Percentiles rank a stretch among this genome's conserved stretches.
Evolutionary conservation across 2,888 invertebrate genomes (phyloP).

Genomic region (Diarsia brunnea): DNA sequence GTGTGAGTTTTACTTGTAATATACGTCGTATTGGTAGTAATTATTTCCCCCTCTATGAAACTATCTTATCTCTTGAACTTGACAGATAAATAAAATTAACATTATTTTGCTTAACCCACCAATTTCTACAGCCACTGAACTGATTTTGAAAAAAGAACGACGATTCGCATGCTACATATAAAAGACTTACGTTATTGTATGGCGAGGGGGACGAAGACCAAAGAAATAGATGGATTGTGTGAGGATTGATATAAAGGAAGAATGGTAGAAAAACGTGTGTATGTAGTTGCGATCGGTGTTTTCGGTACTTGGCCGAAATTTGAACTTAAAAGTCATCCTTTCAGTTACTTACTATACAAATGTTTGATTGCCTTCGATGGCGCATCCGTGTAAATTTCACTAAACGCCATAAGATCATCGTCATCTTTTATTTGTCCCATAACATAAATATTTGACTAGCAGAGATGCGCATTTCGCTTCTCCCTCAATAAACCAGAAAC

Average conservation of each 20-base stretch:
- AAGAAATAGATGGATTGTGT: too few relatives aligned
- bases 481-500: not conserved
- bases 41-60: not conserved
- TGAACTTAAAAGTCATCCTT: not conserved
- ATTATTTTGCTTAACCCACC: not conserved
- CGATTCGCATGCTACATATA: too few relatives aligned
- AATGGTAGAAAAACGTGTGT: too few relatives aligned
- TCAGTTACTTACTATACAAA: not conserved
- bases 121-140: not conserved
- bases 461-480: too few relatives aligned
- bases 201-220: too few relatives aligned
- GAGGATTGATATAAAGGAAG: too few relatives aligned
- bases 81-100: not conserved
- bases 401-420: too few relatives aligned
- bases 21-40: not conserved
- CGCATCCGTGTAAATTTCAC: not conserved
- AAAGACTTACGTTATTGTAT: not conserved
- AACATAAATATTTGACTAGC: too few relatives aligned
- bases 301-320: not conserved
- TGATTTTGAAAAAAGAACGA: not conserved
- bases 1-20: too few relatives aligned
- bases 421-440: too few relatives aligned
- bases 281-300: not conserved
- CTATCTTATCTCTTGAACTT: not conserved
- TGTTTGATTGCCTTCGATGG: not conserved